Evolutionary conservation across 2,888 invertebrate genomes (phyloP).

Genomic region (Oscheius onirici): DNA sequence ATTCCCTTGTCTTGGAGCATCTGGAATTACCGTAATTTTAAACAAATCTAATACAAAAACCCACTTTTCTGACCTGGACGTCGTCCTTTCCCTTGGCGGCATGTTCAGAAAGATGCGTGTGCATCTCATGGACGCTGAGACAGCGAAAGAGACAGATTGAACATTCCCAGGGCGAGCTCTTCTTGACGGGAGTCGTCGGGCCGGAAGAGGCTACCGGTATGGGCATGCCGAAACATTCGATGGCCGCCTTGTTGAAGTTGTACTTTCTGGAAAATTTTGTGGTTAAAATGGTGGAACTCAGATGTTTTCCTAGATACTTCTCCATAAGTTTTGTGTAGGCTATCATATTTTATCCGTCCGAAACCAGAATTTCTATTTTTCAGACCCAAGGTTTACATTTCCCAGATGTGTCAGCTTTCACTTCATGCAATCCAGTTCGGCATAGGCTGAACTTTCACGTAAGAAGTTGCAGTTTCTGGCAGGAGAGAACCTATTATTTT

Average conservation of each 20-base stretch:
- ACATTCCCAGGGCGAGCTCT: constrained; percentile 57
- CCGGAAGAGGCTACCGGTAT: constrained; percentile 42
- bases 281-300: no score
- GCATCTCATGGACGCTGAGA: constrained; percentile 44
- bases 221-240: constrained; percentile 59
- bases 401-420: no score
- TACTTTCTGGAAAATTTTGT: constrained; percentile 43
- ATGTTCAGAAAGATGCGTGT: constrained; percentile 41
- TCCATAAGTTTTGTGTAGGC: no score
- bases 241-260: constrained; percentile 55
- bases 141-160: constrained; percentile 54
- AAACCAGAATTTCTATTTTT: no score
- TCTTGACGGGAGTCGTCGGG: constrained; percentile 52
- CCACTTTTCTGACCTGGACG: constrained; percentile 6
- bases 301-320: no score
- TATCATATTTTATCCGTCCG: no score
- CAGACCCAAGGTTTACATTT: no score
- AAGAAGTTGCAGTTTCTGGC: no score
- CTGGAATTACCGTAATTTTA: not conserved
- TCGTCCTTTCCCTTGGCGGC: constrained; percentile 30
- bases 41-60: not conserved
- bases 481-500: no score
- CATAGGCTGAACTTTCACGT: no score
- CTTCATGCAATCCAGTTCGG: no score
- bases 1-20: constrained; percentile 35